Evolutionary conservation across 2,888 invertebrate genomes (phyloP), one percentile per base, ranked within the genome.

Genomic region (Cephus rjabovi): DNA sequence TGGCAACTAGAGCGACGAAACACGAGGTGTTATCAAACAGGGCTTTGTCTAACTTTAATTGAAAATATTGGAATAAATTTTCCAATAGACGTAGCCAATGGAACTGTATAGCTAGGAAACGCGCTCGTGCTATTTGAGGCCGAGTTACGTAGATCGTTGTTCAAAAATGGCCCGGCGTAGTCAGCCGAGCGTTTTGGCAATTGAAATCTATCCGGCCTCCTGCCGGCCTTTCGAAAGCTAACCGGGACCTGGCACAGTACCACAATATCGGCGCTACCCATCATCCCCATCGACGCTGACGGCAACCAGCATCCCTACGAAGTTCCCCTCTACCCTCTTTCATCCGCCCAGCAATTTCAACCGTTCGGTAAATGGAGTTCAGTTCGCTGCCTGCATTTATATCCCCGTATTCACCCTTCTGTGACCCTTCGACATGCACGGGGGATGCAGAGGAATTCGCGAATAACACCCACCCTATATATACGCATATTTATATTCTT

Each of bases 61-160:
- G 91, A 91, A 91, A 91, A 91, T 91, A 91, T 91, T 89, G 91
- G 90, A 91, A 90, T 91, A 90, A 91, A 91, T 90, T 89, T 88
- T 87, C 87, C 89, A 88, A 88, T 88, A 86, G 88, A 86, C 82
- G 82, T 81, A 80, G 82, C 80, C 82, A 79, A 79, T 80, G 82
- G 79, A 75, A 69, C 74, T 77, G 76, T 56, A 69, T 71, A 73
- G 73, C 34, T 56, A 76, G 75, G 76, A 35, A 35, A 73, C 37
- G 4, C 71, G 71, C 31, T 34, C 12, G 71, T 71, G 31, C 31
- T 80, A 81, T 84, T 86, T 80, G 83, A 34, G 81, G 85, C 79
- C 75, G 81, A 79, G 82, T 76, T 75, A 81, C 75, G 79, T 75
- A 79, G 80, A 75, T 77, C 74, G 74, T 78, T 73, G 83, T 80